Percentiles rank a stretch among this genome's conserved stretches.
These are phyloP conservation scores for Ceyx melanurus DNA, from an alignment of 2,113 vertebrate genomes.

Conservation along the genomic window DNA sequence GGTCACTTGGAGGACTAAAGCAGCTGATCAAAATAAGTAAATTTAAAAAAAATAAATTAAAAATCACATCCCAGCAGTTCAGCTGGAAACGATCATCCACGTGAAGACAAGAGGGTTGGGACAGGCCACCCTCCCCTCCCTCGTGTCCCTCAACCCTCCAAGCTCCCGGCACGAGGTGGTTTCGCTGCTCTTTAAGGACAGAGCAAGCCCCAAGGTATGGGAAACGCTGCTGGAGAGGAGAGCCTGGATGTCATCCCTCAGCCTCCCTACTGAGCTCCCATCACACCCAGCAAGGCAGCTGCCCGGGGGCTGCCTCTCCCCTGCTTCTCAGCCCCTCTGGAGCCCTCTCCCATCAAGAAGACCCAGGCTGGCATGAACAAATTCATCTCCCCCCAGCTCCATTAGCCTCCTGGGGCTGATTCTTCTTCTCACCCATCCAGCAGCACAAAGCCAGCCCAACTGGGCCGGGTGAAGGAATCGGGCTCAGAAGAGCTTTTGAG, in stretches of 20 bases:
- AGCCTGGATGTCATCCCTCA: background rate
- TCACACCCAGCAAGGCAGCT: background rate
- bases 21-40: background rate
- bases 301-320: background rate
- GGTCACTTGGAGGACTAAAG: background rate
- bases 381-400: background rate
- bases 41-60: background rate
- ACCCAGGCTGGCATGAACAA: background rate
- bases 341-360: background rate
- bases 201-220: background rate
- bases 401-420: background rate
- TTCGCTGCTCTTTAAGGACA: background rate
- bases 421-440: background rate
- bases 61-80: background rate
- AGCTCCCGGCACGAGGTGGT: background rate
- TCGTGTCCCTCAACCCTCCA: background rate
- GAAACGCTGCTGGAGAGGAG: conserved; percentile 19
- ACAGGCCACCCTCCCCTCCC: background rate
- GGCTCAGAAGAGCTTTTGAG: background rate
- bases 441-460: background rate
- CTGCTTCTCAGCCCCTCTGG: background rate
- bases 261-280: background rate
- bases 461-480: background rate
- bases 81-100: conserved; percentile 16
- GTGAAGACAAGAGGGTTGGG: background rate